Percentiles rank a stretch among this genome's conserved stretches.
Conservation (phyloP, 2,113 vertebrate species). For the Catharus bicknelli region DNA sequence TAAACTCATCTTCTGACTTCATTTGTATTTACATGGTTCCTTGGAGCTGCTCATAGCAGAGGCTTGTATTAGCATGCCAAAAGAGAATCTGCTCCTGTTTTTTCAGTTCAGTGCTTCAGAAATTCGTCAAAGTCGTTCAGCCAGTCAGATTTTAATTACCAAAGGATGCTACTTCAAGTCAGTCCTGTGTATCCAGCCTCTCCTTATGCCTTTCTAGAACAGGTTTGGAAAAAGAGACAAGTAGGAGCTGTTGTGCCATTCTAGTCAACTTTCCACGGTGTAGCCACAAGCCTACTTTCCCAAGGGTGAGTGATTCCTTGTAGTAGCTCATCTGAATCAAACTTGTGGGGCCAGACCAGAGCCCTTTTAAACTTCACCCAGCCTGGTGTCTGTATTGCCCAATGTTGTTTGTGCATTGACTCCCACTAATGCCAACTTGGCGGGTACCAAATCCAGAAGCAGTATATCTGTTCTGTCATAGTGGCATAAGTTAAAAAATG, state of each 20-base stretch:
- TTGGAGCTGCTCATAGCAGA: neutral
- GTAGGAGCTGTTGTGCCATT: neutral
- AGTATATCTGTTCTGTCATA: neutral
- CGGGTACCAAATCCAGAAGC: neutral
- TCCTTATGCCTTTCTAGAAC: neutral
- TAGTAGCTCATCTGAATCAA: neutral
- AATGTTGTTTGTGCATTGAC: neutral
- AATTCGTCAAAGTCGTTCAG: neutral
- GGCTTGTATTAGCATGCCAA: neutral
- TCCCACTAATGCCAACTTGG: neutral
- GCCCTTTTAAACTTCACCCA: neutral
- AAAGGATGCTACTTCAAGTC: neutral
- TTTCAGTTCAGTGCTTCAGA: slow-evolving; percentile 21
- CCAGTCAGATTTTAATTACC: slow-evolving; percentile 19
- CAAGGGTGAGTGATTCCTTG: neutral
- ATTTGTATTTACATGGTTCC: slow-evolving; percentile 28
- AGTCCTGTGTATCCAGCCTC: neutral
- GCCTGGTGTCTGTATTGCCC: neutral
- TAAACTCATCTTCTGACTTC: slow-evolving; percentile 22
- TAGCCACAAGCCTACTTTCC: neutral
- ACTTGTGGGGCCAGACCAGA: neutral
- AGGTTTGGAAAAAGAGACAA: neutral
- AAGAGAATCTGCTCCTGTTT: neutral
- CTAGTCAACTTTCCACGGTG: neutral
- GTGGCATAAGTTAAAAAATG: neutral